Evolutionary conservation across 2,888 invertebrate genomes (phyloP).

Genomic region (Druceiella hillmani): DNA sequence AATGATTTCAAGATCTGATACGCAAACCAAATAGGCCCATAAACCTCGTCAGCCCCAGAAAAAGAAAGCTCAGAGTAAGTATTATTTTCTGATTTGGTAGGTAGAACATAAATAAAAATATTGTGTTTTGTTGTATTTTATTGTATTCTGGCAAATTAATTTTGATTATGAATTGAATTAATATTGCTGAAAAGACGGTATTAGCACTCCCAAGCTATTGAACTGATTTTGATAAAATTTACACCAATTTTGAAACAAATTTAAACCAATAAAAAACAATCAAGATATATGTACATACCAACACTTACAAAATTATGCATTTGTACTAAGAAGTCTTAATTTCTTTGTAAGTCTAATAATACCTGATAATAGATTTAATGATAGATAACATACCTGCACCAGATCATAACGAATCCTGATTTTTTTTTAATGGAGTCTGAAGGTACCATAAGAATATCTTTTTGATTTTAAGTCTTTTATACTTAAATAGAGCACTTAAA

Average conservation of each 20-base stretch:
- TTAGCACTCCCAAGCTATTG: background rate
- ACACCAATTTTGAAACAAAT: constrained; percentile 19
- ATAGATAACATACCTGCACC: constrained; percentile 22
- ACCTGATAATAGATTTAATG: no score
- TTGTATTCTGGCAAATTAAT: no score
- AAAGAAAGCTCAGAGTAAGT: constrained; percentile 13
- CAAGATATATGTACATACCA: no score
- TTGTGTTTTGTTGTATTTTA: no score
- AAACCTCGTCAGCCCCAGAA: constrained; percentile 19
- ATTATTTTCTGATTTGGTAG: no score
- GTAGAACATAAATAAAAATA: no score
- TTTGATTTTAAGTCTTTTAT: constrained; percentile 10
- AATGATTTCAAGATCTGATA: constrained; percentile 22
- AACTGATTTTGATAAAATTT: constrained; percentile 17
- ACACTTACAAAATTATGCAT: no score
- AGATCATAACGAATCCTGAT: constrained; percentile 19
- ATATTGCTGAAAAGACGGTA: constrained; percentile 6
- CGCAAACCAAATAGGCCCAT: constrained; percentile 20
- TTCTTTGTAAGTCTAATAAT: no score
- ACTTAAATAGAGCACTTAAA: constrained; percentile 13
- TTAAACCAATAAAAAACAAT: no score
- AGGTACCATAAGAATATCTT: constrained; percentile 21
- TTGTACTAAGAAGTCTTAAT: no score
- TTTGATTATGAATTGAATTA: no score
- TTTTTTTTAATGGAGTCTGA: constrained; percentile 16